Percentiles rank a stretch among this genome's conserved stretches.
Conservation (phyloP, 2,797 vertebrate genomes). For the Phoeniculus purpureus region DNA sequence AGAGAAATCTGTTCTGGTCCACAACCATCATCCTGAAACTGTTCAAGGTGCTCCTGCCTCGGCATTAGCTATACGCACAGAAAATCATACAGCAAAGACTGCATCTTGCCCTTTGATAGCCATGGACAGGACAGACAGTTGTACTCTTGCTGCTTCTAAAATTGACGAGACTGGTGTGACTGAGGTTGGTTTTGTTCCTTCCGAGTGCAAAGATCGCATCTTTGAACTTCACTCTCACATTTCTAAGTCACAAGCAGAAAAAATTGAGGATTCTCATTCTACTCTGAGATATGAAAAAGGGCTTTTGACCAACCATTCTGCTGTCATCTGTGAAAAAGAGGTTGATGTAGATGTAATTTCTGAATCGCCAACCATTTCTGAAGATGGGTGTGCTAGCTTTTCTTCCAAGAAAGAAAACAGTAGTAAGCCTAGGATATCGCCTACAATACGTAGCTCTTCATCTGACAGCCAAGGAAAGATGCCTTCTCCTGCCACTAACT, state of each 20-base stretch:
- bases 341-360: not conserved
- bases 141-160: not conserved
- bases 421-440: not conserved
- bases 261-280: not conserved
- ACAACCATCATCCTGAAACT: not conserved
- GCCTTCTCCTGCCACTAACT: not conserved
- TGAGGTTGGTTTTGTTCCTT: not conserved
- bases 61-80: not conserved
- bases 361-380: not conserved
- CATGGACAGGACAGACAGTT: not conserved
- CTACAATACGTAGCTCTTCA: not conserved
- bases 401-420: slow-evolving; percentile 13
- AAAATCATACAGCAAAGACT: not conserved
- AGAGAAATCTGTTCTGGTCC: not conserved
- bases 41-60: not conserved
- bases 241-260: not conserved
- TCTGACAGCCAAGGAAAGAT: not conserved
- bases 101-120: not conserved
- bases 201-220: not conserved
- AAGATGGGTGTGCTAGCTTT: not conserved
- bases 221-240: not conserved
- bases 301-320: not conserved
- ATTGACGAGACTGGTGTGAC: not conserved
- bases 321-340: not conserved
- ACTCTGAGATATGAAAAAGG: not conserved